phyloP scores from a whole-genome alignment of 2,888 invertebrate genomes.

The Balanococcus diminutus region DNA sequence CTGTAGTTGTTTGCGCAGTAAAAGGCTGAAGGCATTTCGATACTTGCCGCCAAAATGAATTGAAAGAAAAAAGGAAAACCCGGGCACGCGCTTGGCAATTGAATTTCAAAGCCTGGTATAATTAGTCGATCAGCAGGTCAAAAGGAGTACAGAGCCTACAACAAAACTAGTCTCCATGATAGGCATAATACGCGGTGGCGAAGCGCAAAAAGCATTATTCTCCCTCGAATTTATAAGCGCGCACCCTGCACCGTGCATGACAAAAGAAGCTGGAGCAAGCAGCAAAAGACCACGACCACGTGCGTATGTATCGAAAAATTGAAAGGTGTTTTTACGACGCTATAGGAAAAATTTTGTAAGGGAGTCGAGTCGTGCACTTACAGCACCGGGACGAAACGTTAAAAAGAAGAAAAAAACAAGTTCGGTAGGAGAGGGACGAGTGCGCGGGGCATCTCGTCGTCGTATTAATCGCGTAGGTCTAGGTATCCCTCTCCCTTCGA shows the following conservation, averaged over 20 bases:
- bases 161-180: neutral
- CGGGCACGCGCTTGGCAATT: neutral
- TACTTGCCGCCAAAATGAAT: neutral
- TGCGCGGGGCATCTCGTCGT: conserved; percentile 23
- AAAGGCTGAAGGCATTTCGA: neutral
- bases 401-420: conserved; percentile 50
- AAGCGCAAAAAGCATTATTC: conserved; percentile 24
- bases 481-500: neutral
- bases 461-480: conserved; percentile 46
- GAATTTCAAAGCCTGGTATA: neutral
- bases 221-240: conserved; percentile 19
- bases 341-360: conserved; percentile 44
- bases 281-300: conserved; percentile 35
- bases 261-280: conserved; percentile 42
- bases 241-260: neutral
- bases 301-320: conserved; percentile 45
- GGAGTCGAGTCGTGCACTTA: conserved; percentile 46
- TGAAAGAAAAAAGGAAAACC: neutral
- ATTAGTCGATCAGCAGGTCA: conserved; percentile 23
- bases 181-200: neutral
- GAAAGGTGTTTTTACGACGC: conserved; percentile 50
- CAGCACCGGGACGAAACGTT: conserved; percentile 16
- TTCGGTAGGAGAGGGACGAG: neutral
- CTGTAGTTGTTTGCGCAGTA: neutral
- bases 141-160: neutral